These are phyloP conservation scores for Orchestia grillus DNA, from an alignment of 1,140 invertebrate species.

Conservation along the genomic window DNA sequence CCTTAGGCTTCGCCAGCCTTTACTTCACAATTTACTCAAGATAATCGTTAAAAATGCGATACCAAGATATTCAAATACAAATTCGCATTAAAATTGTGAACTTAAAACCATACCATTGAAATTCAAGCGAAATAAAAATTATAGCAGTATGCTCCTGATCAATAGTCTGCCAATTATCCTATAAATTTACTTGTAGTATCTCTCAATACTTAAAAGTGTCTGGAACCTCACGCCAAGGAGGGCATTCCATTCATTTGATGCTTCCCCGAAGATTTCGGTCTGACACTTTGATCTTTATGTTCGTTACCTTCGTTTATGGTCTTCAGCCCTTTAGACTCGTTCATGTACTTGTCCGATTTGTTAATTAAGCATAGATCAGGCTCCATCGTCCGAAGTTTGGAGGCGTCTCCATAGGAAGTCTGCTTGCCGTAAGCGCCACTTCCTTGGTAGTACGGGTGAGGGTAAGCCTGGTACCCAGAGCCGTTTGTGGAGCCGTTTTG, in stretches of 20 bases:
- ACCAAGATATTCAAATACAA: not conserved
- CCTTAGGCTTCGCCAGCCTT: not conserved
- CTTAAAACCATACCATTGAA: conserved; percentile 1
- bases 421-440: not conserved
- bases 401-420: not conserved
- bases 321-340: not conserved
- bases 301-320: conserved; percentile 24
- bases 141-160: not conserved
- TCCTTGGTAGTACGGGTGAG: conserved; percentile 14
- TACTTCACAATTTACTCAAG: conserved; percentile 21
- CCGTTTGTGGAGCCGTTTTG: not conserved
- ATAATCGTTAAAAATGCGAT: not conserved
- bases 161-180: not conserved
- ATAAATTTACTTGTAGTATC: not conserved
- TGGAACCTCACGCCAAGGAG: not conserved
- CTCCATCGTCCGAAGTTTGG: not conserved
- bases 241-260: conserved; percentile 32
- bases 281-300: conserved; percentile 15
- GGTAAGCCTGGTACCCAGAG: not conserved
- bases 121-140: not conserved
- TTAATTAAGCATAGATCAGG: conserved; percentile 18
- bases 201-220: not conserved
- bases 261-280: conserved; percentile 28
- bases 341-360: conserved; percentile 44
- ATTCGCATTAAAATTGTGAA: not conserved